Conservation (phyloP, 2,888 invertebrate genomes). For the Phlogophora meticulosa region DNA sequence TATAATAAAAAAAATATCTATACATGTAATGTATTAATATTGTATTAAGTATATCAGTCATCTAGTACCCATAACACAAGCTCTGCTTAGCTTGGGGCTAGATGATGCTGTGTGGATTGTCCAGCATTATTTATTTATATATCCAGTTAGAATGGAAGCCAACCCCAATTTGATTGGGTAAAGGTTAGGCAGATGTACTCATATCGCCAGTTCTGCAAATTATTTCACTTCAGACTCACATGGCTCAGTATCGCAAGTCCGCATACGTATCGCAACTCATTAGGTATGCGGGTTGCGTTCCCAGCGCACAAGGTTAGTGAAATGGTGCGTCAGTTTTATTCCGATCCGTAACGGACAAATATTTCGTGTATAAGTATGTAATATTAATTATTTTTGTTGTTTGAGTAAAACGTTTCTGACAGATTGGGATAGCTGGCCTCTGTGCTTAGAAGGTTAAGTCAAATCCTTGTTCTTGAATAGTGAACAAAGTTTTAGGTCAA, state of each 20-base stretch:
- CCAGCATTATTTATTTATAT: no score
- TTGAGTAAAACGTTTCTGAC: no score
- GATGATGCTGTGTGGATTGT: no score
- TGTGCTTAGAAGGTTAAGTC: not conserved
- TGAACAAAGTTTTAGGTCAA: not conserved
- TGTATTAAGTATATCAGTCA: no score
- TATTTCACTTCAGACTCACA: slow-evolving; percentile 19
- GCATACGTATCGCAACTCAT: slow-evolving; percentile 27
- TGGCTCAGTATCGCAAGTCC: slow-evolving; percentile 36
- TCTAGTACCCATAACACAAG: no score
- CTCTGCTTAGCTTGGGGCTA: no score
- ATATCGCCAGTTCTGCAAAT: not conserved
- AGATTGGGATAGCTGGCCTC: no score
- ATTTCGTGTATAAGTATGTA: slow-evolving; percentile 25
- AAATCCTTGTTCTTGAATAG: slow-evolving; percentile 19
- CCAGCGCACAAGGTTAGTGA: slow-evolving; percentile 72
- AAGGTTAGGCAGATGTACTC: no score
- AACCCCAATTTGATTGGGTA: no score
- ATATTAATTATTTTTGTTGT: not conserved
- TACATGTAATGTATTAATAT: no score
- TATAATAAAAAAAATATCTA: no score
- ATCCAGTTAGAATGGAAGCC: no score
- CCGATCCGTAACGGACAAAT: slow-evolving; percentile 25
- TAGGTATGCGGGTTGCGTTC: slow-evolving; percentile 67
- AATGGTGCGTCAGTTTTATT: slow-evolving; percentile 67